Base-by-base conservation (phyloP, 2,888 invertebrate genomes). In the Germaria angustata region DNA sequence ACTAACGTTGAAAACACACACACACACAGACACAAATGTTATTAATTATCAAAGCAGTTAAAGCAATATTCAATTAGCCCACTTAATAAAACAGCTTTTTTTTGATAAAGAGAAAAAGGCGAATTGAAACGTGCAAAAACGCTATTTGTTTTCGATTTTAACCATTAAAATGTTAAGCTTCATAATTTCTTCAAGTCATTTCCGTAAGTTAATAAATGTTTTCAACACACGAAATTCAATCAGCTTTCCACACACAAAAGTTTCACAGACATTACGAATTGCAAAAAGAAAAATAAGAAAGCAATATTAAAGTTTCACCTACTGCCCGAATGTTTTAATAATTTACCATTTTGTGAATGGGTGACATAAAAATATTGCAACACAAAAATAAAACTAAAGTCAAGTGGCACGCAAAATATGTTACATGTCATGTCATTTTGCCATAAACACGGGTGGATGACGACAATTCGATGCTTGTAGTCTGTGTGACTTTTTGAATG, bases 331-430 rank as follows among this genome's bases (percentile, higher is more conserved):
- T 65, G 20, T 66, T 28, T 68, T 59, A 39, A 68, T 57, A 66
- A 68, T 59, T 66, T 46, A 55, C 20, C 22, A 34, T 15, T 76
- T 39, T 41, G 13, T 51, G 46, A 44, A 63, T 39, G 46, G 68
- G n/a, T 78, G 81, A 68, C 69, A 69, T 36, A 79, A 55, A 57
- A 77, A 46, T 55, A 36, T 66, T 51, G 55, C 32, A 28, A 51
- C n/a, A 55, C n/a, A 28, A 41, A 53, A 32, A 6, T n/a, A 34
- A 46, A 34, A 24, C 32, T 36, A 9, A 20, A 82, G 77, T 65
- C 81, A 63, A 84, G 68, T 82, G 84, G 82, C 85, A 85, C 79
- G 84, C 84, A 81, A 84, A 84, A 84, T 84, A 71, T 85, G 84
- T 76, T 76, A 65, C 68, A 76, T 51, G 49, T 83, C 80, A 73